These are phyloP conservation scores for Sus scrofa DNA, from an alignment of 2,113 vertebrate genomes.

Conservation along the genomic window T2T-Sscrofa CM000814.6:2851501-2852000, in stretches of 20 bases:
- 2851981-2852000: neutral
- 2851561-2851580: neutral
- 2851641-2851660: neutral
- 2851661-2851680: neutral
- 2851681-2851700: neutral
- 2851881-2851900: neutral
- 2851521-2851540: neutral
- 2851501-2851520: neutral
- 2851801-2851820: neutral
- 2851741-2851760: neutral
- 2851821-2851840: neutral
- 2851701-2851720: neutral
- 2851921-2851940: neutral
- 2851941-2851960: neutral
- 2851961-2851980: neutral
- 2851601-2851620: neutral
- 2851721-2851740: neutral
- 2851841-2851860: neutral
- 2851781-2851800: neutral
- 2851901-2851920: neutral
- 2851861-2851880: neutral
- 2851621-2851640: neutral
- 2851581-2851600: neutral
- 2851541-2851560: too few species aligned
- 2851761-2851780: neutral